phyloP scores from a whole-genome alignment of 1,140 invertebrate genomes.

The Drosophila auraria region DNA sequence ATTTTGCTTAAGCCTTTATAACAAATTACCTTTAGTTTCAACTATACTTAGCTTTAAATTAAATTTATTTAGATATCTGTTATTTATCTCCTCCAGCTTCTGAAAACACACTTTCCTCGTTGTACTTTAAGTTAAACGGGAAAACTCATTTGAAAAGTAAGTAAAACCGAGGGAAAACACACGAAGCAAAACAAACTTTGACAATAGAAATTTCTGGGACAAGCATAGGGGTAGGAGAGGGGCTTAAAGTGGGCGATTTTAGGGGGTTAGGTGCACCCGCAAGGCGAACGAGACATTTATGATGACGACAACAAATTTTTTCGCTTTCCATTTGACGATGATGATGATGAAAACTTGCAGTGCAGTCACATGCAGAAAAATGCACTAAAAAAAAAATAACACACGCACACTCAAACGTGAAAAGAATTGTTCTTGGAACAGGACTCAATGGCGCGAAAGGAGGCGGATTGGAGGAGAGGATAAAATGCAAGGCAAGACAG shows the following conservation, averaged over 20 bases:
- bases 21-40: not conserved
- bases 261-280: not conserved
- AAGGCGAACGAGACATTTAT: slow-evolving; percentile 44
- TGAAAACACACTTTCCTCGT: slow-evolving; percentile 10
- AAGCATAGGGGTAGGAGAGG: not conserved
- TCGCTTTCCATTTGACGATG: slow-evolving; percentile 33
- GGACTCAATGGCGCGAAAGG: slow-evolving; percentile 31
- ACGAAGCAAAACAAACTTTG: slow-evolving; percentile 22
- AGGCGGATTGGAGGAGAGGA: slow-evolving; percentile 21
- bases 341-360: slow-evolving; percentile 37
- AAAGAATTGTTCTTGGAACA: slow-evolving; percentile 49
- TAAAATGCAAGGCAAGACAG: slow-evolving; percentile 24
- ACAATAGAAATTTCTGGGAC: slow-evolving; percentile 20
- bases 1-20: not conserved
- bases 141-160: slow-evolving; percentile 42
- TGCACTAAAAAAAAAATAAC: slow-evolving; percentile 22
- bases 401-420: slow-evolving; percentile 30
- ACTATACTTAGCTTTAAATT: not conserved
- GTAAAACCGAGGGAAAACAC: slow-evolving; percentile 17
- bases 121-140: slow-evolving; percentile 4
- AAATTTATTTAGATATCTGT: no score
- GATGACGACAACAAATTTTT: slow-evolving; percentile 47
- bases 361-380: slow-evolving; percentile 43
- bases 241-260: not conserved
- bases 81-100: not conserved